Percentiles rank a stretch among this genome's conserved stretches.
Evolutionary conservation across 2,113 vertebrate genomes (phyloP).

Genomic region (Synchiropus splendidus): DNA sequence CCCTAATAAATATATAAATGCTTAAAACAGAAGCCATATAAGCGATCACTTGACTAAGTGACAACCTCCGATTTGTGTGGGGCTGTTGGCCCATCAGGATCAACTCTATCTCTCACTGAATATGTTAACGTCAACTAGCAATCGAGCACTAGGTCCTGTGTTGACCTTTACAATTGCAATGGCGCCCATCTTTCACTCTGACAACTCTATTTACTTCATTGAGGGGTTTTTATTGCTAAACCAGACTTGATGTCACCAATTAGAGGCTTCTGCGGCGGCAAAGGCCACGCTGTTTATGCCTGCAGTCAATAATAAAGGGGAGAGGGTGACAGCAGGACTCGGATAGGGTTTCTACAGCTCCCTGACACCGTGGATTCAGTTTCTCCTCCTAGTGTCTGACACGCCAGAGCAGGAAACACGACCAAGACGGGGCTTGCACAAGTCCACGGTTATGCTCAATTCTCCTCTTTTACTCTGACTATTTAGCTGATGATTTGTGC

Average conservation of each 20-base stretch:
- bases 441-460: neutral
- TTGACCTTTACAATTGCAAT: conserved; percentile 34
- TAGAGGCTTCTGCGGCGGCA: conserved; percentile 6
- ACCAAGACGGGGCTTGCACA: neutral
- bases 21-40: too few relatives aligned
- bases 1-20: too few relatives aligned
- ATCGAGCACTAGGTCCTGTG: too few relatives aligned
- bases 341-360: conserved; percentile 60
- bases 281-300: conserved; percentile 17
- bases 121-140: too few relatives aligned
- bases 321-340: conserved; percentile 6
- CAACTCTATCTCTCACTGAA: too few relatives aligned
- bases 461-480: neutral
- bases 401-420: conserved; percentile 1
- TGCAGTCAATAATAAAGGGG: conserved; percentile 7
- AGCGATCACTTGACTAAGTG: too few relatives aligned
- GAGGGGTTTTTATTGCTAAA: conserved; percentile 5
- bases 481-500: conserved; percentile 44
- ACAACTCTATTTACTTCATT: neutral
- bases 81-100: too few relatives aligned
- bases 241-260: conserved; percentile 1
- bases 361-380: conserved; percentile 41
- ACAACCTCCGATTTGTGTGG: too few relatives aligned
- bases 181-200: conserved; percentile 4
- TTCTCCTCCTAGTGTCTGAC: conserved; percentile 30